A percentile compares a stretch with the other conserved stretches of the same genome.
Evolutionary conservation across 2,797 vertebrate species (phyloP).

Genomic region (Anguilla marmorata): DNA sequence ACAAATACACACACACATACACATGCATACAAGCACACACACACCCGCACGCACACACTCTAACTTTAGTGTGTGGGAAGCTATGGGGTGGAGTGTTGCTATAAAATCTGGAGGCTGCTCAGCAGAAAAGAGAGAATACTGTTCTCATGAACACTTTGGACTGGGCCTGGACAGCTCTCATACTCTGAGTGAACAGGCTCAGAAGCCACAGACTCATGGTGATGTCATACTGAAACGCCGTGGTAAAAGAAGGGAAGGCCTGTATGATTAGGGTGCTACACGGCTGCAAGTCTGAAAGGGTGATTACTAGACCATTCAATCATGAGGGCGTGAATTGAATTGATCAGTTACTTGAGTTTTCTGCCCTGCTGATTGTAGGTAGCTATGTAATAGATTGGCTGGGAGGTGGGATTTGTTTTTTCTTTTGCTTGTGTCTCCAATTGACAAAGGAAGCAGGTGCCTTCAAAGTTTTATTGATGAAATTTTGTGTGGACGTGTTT

Average conservation of each 20-base stretch:
- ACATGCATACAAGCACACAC: background rate
- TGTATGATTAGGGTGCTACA: background rate
- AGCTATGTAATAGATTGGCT: no score
- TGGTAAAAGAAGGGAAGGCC: background rate
- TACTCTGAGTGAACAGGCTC: background rate
- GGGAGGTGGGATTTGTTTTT: background rate
- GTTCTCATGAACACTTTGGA: constrained; percentile 7
- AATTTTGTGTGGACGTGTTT: background rate
- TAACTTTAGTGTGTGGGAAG: background rate
- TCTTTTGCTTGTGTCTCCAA: no score
- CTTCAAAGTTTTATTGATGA: background rate
- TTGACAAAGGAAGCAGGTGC: background rate
- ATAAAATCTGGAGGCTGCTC: background rate
- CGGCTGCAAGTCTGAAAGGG: background rate
- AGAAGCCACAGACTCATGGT: background rate
- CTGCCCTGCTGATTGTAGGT: background rate
- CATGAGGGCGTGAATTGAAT: background rate
- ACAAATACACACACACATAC: background rate
- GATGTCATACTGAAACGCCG: background rate
- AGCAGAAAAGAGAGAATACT: background rate
- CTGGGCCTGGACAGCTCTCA: background rate
- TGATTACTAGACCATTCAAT: background rate
- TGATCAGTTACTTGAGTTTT: background rate
- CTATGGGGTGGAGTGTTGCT: background rate
- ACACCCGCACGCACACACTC: background rate